Evolutionary conservation across 2,888 invertebrate species (phyloP).

Genomic region (Plusia festucae): DNA sequence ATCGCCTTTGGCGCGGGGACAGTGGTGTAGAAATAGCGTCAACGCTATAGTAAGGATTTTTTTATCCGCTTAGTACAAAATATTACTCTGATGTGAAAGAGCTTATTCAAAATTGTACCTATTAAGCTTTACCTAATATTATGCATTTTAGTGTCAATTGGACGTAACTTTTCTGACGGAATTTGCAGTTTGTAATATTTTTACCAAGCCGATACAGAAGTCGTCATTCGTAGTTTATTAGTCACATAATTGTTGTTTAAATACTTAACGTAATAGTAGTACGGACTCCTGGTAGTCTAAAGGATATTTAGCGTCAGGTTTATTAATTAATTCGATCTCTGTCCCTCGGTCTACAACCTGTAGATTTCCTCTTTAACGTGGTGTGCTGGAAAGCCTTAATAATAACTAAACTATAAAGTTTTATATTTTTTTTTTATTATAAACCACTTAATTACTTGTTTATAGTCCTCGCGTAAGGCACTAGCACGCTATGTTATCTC

Average conservation of each 20-base stretch:
- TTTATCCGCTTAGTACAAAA: not conserved
- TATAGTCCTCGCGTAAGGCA: not conserved
- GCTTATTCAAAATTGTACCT: no score
- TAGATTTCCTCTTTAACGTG: slow-evolving; percentile 17
- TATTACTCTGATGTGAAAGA: no score
- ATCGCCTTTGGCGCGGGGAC: slow-evolving; percentile 11
- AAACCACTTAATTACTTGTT: not conserved
- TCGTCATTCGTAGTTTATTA: not conserved
- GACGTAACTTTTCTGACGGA: no score
- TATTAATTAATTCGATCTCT: not conserved
- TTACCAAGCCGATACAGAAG: not conserved
- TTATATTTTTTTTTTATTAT: no score
- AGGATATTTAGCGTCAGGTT: not conserved
- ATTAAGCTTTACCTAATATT: no score
- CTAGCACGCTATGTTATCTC: slow-evolving; percentile 13
- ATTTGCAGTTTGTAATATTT: not conserved
- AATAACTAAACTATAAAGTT: not conserved
- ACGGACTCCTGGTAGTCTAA: not conserved
- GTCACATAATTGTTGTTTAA: not conserved
- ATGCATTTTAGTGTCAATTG: no score
- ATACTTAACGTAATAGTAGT: not conserved
- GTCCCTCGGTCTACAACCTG: not conserved
- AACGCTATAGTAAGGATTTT: not conserved
- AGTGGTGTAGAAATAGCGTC: not conserved
- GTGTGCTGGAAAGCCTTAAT: slow-evolving; percentile 20